Evolutionary conservation across 2,797 vertebrate species (phyloP).

Genomic region (Anguilla pacifica): DNA sequence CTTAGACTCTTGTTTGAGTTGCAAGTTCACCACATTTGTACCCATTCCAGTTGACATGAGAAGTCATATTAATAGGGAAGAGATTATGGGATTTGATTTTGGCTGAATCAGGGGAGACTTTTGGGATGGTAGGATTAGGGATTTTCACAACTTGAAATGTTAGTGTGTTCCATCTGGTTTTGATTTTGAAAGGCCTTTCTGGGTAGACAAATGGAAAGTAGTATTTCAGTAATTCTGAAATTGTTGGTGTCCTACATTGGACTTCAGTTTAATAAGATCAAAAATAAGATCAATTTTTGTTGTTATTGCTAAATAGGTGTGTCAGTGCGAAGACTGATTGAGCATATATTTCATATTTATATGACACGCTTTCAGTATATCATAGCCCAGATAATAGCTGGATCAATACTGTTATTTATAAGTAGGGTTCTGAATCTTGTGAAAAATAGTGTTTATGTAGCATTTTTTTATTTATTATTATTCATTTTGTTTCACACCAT

Average conservation of each 20-base stretch:
- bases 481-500: background rate
- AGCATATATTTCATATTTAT: background rate
- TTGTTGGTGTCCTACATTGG: background rate
- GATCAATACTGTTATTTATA: constrained; percentile 4
- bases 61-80: background rate
- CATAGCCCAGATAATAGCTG: background rate
- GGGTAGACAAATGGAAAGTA: background rate
- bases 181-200: background rate
- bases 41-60: background rate
- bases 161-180: background rate
- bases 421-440: background rate
- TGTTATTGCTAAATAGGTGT: background rate
- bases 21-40: background rate
- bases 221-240: background rate
- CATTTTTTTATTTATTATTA: background rate
- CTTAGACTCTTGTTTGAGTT: background rate
- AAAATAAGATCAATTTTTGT: background rate
- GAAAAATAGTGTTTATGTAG: background rate
- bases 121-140: background rate
- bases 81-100: constrained; percentile 4
- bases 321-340: background rate
- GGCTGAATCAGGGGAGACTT: background rate
- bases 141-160: background rate
- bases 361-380: background rate
- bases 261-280: background rate